A percentile compares a stretch with the other conserved stretches of the same genome.
phyloP scores from a whole-genome alignment of 2,113 vertebrate species.

The Lophochroa leadbeateri region DNA sequence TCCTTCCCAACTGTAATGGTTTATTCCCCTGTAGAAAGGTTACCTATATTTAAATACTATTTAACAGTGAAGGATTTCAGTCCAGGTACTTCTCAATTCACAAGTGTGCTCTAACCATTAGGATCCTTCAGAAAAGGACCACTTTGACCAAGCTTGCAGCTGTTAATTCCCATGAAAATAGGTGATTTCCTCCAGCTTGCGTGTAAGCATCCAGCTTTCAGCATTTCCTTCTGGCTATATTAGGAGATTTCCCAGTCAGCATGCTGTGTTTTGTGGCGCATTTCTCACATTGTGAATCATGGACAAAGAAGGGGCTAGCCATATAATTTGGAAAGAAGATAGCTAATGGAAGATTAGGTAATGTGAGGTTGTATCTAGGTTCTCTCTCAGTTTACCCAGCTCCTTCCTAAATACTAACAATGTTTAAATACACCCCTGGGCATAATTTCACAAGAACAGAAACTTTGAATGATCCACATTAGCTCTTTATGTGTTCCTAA shows the following conservation, averaged over 20 bases:
- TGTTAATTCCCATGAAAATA: background rate
- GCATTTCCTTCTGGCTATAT: background rate
- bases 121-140: background rate
- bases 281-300: background rate
- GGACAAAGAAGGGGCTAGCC: background rate
- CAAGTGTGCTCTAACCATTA: background rate
- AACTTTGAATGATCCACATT: background rate
- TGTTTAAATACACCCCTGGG: background rate
- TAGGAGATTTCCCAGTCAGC: background rate
- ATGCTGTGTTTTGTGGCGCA: background rate
- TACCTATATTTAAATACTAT: background rate
- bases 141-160: background rate
- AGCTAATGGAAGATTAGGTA: slow-evolving; percentile 1
- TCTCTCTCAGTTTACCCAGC: background rate
- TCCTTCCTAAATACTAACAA: slow-evolving; percentile 5
- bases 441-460: slow-evolving; percentile 11
- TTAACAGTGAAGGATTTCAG: background rate
- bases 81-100: background rate
- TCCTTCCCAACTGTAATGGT: background rate
- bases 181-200: background rate
- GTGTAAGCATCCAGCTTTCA: background rate
- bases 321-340: background rate
- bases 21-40: background rate
- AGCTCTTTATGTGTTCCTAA: background rate
- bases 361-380: background rate